Conservation (phyloP, 37 sponge, comb jelly and placozoan species). For the Oopsacas minuta region DNA sequence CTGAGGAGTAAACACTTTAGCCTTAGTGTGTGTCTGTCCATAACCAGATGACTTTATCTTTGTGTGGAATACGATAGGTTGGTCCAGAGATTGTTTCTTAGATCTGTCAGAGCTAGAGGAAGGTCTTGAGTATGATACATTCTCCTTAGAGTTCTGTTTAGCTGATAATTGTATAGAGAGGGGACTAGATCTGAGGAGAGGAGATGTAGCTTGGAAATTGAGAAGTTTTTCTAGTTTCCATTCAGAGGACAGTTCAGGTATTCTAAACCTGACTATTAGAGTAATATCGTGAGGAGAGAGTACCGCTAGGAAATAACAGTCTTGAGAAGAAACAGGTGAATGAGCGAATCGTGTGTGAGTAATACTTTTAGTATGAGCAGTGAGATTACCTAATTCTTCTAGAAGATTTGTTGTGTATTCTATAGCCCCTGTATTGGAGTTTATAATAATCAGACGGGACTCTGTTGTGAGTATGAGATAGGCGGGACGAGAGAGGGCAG, state of each 20-base stretch:
- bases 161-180: neutral
- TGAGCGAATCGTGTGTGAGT: neutral
- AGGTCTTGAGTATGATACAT: neutral
- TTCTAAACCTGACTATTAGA: neutral
- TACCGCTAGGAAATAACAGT: neutral
- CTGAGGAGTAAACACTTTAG: neutral
- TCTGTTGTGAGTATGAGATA: neutral
- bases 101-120: neutral
- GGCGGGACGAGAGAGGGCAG: conserved; percentile 3
- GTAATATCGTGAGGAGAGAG: conserved; percentile 12
- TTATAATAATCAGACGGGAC: neutral
- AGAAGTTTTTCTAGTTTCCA: neutral
- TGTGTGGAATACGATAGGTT: conserved; percentile 65
- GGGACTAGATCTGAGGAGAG: neutral
- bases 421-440: neutral
- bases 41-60: conserved; percentile 90
- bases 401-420: neutral
- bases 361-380: neutral
- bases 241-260: neutral
- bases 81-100: conserved; percentile 26
- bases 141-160: neutral
- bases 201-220: neutral
- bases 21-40: conserved; percentile 25
- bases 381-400: neutral
- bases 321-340: neutral